Conservation (phyloP, 2,888 invertebrate genomes). For the Himalopsyche anomala region DNA sequence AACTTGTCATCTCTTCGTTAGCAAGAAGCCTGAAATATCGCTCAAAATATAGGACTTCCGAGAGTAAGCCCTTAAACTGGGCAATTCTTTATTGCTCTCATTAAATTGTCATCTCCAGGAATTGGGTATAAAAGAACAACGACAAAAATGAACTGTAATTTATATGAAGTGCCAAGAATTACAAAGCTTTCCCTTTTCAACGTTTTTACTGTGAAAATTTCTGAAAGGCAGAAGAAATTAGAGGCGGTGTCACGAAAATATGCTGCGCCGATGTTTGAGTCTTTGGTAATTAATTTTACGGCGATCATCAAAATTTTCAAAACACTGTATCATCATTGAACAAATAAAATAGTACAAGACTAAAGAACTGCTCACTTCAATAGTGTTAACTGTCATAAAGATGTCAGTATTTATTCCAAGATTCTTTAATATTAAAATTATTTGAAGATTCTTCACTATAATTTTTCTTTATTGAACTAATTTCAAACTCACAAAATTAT, state of each 20-base stretch:
- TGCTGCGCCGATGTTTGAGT: constrained; percentile 5
- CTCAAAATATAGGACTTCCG: constrained; percentile 44
- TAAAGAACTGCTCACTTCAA: too few species aligned
- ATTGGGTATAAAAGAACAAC: constrained; percentile 57
- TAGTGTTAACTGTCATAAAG: too few species aligned
- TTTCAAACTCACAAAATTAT: too few species aligned
- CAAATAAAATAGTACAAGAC: too few species aligned
- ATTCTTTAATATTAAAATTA: too few species aligned
- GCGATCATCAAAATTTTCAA: neutral
- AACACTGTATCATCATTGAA: too few species aligned
- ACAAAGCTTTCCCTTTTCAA: constrained; percentile 50
- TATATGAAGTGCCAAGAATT: constrained; percentile 50
- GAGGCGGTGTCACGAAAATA: constrained; percentile 15
- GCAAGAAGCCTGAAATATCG: constrained; percentile 52
- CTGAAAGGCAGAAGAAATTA: constrained; percentile 1
- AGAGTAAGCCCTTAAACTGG: constrained; percentile 53
- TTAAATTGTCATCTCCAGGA: constrained; percentile 64
- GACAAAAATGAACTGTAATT: constrained; percentile 62
- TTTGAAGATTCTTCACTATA: too few species aligned
- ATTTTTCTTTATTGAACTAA: too few species aligned
- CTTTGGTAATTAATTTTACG: neutral
- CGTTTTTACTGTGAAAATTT: constrained; percentile 19
- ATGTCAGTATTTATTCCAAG: too few species aligned
- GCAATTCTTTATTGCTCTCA: constrained; percentile 63
- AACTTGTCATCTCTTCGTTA: constrained; percentile 37